Percentiles rank a stretch among this genome's conserved stretches.
phyloP scores from a whole-genome alignment of 2,888 invertebrate species.

The Drosophila parthenogenetica region DNA sequence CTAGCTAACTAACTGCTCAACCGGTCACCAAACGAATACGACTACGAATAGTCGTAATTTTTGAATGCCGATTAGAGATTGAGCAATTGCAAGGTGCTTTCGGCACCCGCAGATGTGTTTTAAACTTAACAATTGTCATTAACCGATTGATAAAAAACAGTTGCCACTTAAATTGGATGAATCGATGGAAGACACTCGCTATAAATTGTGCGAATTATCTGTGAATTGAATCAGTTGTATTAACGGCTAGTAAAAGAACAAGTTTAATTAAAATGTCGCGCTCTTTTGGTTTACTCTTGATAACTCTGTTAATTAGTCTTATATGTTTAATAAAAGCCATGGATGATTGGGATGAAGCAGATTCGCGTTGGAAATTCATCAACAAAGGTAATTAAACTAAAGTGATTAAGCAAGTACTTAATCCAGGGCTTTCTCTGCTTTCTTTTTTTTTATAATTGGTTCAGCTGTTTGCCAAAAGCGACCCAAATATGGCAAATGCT shows the following conservation, averaged over 20 bases:
- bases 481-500: conserved; percentile 38
- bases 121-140: conserved; percentile 6
- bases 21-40: conserved; percentile 19
- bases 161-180: neutral
- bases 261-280: conserved; percentile 2
- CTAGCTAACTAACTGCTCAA: conserved; percentile 28
- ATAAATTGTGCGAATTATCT: conserved; percentile 11
- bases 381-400: conserved; percentile 15
- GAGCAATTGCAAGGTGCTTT: conserved; percentile 49
- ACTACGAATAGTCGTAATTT: conserved; percentile 49
- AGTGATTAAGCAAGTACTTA: too few species aligned
- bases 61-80: conserved; percentile 58
- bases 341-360: neutral
- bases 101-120: conserved; percentile 1
- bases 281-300: neutral
- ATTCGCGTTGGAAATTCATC: neutral
- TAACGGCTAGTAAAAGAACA: neutral
- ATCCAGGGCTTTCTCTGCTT: neutral
- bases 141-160: conserved; percentile 13
- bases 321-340: neutral
- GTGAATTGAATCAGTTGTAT: conserved; percentile 1
- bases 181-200: neutral
- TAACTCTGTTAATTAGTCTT: neutral
- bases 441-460: neutral
- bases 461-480: conserved; percentile 36